Percentiles rank a stretch among this genome's conserved stretches.
Conservation (phyloP, 2,113 vertebrate genomes). For the Oenanthe oenanthe region DNA sequence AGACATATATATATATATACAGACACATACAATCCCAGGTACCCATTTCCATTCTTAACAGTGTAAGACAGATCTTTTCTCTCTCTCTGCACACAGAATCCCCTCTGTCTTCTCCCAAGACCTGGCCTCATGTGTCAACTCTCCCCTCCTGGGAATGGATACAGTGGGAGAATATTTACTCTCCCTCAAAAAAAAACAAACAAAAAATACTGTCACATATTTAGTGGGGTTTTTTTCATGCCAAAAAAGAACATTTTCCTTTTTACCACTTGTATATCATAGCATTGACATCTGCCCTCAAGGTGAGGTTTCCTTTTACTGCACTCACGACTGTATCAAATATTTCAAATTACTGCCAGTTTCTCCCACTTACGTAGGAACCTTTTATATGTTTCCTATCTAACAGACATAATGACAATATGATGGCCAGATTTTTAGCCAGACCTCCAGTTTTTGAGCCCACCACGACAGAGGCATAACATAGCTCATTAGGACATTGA, state of each 20-base stretch:
- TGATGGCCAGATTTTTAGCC: slow-evolving; percentile 12
- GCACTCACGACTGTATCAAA: slow-evolving; percentile 21
- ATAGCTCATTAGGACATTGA: not conserved
- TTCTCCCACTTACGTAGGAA: slow-evolving; percentile 6
- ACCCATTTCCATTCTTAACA: not conserved
- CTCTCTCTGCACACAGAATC: not conserved
- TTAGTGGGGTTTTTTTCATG: not conserved
- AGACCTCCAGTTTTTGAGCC: not conserved
- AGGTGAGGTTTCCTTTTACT: slow-evolving; percentile 24
- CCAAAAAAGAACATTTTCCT: slow-evolving; percentile 10
- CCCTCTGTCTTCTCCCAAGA: not conserved
- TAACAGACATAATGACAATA: not conserved
- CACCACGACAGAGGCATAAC: not conserved
- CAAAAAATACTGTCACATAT: not conserved
- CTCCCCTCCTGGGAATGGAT: not conserved
- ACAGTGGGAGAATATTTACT: not conserved
- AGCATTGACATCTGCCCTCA: slow-evolving; percentile 24
- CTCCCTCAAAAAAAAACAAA: not conserved
- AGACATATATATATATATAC: not conserved
- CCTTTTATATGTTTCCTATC: slow-evolving; percentile 14
- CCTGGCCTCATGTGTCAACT: not conserved
- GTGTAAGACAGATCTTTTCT: not conserved
- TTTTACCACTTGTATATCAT: not conserved
- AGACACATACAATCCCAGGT: not conserved
- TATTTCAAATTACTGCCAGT: slow-evolving; percentile 24